Base-by-base conservation (phyloP, 2,113 vertebrate species). In the Odontophorus gujanensis region DNA sequence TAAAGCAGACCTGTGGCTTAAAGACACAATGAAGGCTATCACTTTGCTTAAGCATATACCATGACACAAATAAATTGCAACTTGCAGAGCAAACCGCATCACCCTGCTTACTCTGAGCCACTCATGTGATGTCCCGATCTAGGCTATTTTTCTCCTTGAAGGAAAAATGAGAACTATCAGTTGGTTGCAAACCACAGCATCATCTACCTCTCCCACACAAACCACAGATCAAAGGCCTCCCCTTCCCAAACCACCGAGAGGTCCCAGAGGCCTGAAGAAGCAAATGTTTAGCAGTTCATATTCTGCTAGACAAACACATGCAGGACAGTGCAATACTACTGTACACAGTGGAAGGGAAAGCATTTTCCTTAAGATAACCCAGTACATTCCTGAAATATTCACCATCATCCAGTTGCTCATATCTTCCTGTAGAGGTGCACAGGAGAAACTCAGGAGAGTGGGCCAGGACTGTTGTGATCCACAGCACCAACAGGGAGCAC, bases 151-250 rank as follows among this genome's bases (percentile, higher is more conserved):
- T 90, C 51, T 62, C 38, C 78, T 80, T 59, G 47, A 68, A 80
- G 85, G 14, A 42, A 77, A 86, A 78, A 57, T 30, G 65, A 93
- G 77, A 87, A 48, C 36, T 62, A 85, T 77, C 16, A 2, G 68
- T 85, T 91, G 59, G 85, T 92, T 91, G 57, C 68, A 96, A 95
- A 96, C 91, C 93, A 91, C 95, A 95, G 72, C 42, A 93, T 81
- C 63, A 40, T 43, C 79, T 48, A 67, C 57, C 26, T 85, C 91
- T 92, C 81, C 82, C 91, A 95, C 76, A 88, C 68, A 95, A 97
- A 96, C 95, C 95, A 93, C 95, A 92, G 82, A 94, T 80, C 93
- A 95, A 95, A 96, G 93, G 81, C 68, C 57, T 85, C 57, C 47
- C 48, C 47, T 67, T 86, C 68, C 61, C 61, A 92, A 96, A 92